Evolutionary conservation across 2,113 vertebrate species (phyloP).

Genomic region (Willisornis vidua): DNA sequence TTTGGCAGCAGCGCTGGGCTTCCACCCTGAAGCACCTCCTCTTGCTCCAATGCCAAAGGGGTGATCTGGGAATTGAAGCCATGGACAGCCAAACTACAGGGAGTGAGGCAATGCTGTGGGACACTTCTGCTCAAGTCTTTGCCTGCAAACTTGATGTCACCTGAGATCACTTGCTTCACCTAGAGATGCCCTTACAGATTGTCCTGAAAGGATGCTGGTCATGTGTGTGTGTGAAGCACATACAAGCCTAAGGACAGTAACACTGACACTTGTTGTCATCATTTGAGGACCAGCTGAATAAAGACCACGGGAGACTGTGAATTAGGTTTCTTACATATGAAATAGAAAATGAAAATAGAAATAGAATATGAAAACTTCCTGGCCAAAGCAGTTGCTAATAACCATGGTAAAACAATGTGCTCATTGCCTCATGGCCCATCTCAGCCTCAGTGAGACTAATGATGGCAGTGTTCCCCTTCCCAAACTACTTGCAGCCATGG

Average conservation of each 20-base stretch:
- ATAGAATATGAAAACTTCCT: not conserved
- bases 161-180: not conserved
- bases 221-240: not conserved
- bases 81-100: fast-evolving
- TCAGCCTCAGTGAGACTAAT: not conserved
- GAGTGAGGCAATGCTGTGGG: fast-evolving
- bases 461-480: not conserved
- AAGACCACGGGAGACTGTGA: not conserved
- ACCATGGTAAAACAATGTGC: not conserved
- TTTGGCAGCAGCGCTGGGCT: not conserved
- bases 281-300: not conserved
- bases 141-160: not conserved
- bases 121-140: not conserved
- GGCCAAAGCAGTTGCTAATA: not conserved
- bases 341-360: not conserved
- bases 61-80: not conserved
- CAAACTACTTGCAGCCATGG: not conserved
- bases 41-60: fast-evolving
- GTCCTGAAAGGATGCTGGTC: not conserved
- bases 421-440: not conserved
- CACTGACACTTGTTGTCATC: not conserved
- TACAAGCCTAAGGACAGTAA: not conserved
- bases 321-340: not conserved
- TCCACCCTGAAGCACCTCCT: fast-evolving
- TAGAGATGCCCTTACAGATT: not conserved